Evolutionary conservation across 2,113 vertebrate species (phyloP).

Genomic region (Felis catus): DNA sequence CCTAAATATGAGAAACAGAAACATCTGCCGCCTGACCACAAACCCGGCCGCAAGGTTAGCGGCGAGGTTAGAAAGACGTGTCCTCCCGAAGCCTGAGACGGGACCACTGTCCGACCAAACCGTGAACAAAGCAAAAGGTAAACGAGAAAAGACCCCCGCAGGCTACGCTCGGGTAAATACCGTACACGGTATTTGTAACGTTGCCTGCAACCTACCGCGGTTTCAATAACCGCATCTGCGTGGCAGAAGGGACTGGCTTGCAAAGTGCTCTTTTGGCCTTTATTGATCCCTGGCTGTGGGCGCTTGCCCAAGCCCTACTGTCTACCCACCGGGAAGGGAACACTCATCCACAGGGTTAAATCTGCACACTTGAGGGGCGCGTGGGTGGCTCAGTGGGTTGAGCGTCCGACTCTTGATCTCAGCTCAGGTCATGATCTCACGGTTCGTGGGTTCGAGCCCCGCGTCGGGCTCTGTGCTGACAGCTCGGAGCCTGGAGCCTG

Average conservation of each 20-base stretch:
- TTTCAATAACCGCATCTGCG: no score
- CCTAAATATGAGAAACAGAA: background rate
- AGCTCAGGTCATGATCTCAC: no score
- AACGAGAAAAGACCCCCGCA: accelerated
- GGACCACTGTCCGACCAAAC: background rate
- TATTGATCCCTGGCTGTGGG: accelerated
- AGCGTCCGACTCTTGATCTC: no score
- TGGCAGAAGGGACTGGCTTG: background rate
- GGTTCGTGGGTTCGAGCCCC: no score
- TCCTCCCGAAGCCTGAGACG: background rate
- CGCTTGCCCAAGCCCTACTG: background rate
- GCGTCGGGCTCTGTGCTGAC: no score
- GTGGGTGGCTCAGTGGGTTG: no score
- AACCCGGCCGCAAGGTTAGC: background rate
- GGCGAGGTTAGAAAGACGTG: background rate
- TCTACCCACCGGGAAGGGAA: background rate
- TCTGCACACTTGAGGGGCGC: accelerated
- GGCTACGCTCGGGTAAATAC: accelerated
- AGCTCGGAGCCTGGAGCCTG: no score
- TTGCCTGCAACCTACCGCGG: background rate
- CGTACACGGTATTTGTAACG: accelerated
- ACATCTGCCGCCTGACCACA: background rate
- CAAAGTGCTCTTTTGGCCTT: background rate
- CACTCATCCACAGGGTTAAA: no score
- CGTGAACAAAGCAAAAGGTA: accelerated